Percentiles rank a stretch among this genome's conserved stretches.
These are phyloP conservation scores for Dromius quadrimaculatus DNA, from an alignment of 2,888 invertebrate genomes.

Conservation along the genomic window DNA sequence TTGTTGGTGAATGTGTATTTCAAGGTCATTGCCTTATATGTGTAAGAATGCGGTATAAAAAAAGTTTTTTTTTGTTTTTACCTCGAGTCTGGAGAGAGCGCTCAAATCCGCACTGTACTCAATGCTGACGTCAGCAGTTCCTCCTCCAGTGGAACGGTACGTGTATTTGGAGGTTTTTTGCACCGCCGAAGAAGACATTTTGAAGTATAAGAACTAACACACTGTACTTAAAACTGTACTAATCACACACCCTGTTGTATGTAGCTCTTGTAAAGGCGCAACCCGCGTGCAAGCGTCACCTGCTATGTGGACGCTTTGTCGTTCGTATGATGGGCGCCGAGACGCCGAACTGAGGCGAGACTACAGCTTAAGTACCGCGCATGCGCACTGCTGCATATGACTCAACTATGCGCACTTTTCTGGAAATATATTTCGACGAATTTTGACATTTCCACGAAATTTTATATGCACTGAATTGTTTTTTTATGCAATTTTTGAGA, in stretches of 20 bases:
- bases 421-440: slow-evolving; percentile 33
- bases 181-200: slow-evolving; percentile 63
- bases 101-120: slow-evolving; percentile 95
- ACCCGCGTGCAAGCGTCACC: slow-evolving; percentile 70
- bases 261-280: slow-evolving; percentile 55
- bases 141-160: slow-evolving; percentile 89
- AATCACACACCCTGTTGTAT: slow-evolving; percentile 16
- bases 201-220: slow-evolving; percentile 44
- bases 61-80: slow-evolving; percentile 72
- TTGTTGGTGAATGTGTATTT: neutral
- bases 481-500: too few species aligned
- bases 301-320: slow-evolving; percentile 72
- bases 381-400: slow-evolving; percentile 57
- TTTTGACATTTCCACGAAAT: too few species aligned
- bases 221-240: slow-evolving; percentile 48
- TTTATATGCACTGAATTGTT: too few species aligned
- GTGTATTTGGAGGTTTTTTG: slow-evolving; percentile 90
- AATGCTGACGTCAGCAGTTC: slow-evolving; percentile 90
- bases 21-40: neutral
- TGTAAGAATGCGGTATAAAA: neutral
- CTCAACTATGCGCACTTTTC: slow-evolving; percentile 26
- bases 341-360: slow-evolving; percentile 63
- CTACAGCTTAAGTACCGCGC: slow-evolving; percentile 57
- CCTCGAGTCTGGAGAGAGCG: slow-evolving; percentile 95
- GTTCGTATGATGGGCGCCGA: slow-evolving; percentile 71